phyloP scores from a whole-genome alignment of 2,888 invertebrate genomes.

The Eupithecia insigniata region DNA sequence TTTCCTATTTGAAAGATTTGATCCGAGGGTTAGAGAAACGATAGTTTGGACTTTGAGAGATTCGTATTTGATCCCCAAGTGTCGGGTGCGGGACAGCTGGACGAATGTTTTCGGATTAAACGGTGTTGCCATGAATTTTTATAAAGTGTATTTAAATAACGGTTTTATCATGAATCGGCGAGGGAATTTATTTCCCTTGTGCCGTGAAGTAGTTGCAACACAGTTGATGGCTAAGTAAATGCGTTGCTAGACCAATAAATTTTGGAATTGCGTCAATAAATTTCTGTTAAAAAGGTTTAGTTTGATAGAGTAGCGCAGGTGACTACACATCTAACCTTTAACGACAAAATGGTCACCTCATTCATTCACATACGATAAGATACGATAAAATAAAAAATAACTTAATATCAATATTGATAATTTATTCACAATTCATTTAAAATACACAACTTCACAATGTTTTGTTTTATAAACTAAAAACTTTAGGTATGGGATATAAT shows the following conservation, averaged over 20 bases:
- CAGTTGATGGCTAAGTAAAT: constrained; percentile 16
- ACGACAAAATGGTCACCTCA: not conserved
- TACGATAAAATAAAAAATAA: constrained; percentile 51
- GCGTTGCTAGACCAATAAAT: constrained; percentile 21
- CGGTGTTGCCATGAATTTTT: constrained; percentile 36
- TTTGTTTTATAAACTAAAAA: constrained; percentile 82
- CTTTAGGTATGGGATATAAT: constrained; percentile 80
- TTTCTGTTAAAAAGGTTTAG: constrained; percentile 15
- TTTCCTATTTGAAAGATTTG: constrained; percentile 64
- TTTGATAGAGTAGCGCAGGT: constrained; percentile 21
- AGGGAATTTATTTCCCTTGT: constrained; percentile 17
- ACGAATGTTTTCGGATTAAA: constrained; percentile 38
- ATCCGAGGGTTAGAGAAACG: constrained; percentile 21
- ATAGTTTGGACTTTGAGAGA: constrained; percentile 21
- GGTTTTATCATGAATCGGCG: constrained; percentile 23
- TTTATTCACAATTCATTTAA: constrained; percentile 85
- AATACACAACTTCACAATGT: constrained; percentile 84
- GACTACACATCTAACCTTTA: not conserved
- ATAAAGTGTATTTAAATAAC: constrained; percentile 35
- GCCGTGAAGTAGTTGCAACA: constrained; percentile 18
- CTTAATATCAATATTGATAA: constrained; percentile 83
- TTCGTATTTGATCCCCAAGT: constrained; percentile 30
- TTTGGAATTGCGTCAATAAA: constrained; percentile 28
- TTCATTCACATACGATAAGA: constrained; percentile 4
- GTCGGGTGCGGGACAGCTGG: constrained; percentile 34